These are phyloP conservation scores for Bibio marci DNA, from an alignment of 2,888 invertebrate species.

Conservation along the genomic window DNA sequence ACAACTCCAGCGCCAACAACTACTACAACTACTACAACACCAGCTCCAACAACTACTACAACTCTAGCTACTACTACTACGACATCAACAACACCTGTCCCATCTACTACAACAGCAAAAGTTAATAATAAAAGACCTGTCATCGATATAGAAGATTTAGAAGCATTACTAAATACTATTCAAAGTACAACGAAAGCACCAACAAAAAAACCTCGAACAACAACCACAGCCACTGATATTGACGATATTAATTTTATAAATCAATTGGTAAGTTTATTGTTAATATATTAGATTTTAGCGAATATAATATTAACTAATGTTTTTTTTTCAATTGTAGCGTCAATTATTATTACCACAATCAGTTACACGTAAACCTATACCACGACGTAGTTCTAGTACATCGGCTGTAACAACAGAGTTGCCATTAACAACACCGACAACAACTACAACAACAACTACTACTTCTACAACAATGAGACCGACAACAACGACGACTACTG, in stretches of 20 bases:
- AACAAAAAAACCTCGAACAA: neutral
- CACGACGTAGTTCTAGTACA: constrained; percentile 18
- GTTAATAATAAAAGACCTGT: constrained; percentile 1
- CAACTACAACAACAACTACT: constrained; percentile 15
- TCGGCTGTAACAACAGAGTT: constrained; percentile 4
- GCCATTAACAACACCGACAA: constrained; percentile 16
- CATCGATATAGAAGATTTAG: constrained; percentile 1
- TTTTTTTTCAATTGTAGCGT: neutral
- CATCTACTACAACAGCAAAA: constrained; percentile 5
- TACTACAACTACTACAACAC: constrained; percentile 22
- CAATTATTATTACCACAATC: constrained; percentile 15
- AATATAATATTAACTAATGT: neutral
- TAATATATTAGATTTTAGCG: neutral
- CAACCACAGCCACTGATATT: neutral
- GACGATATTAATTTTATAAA: constrained; percentile 5
- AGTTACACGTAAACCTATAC: constrained; percentile 17
- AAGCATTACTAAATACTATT: constrained; percentile 3
- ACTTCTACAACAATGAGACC: constrained; percentile 20
- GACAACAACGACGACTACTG: constrained; percentile 19
- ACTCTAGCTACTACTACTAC: constrained; percentile 20
- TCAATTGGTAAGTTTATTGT: constrained; percentile 4
- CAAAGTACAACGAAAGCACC: constrained; percentile 1
- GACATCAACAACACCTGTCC: constrained; percentile 14
- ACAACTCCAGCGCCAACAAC: constrained; percentile 5
- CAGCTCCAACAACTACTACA: constrained; percentile 19